A percentile compares a stretch with the other conserved stretches of the same genome.
Evolutionary conservation across 1,140 invertebrate genomes (phyloP).

Genomic region (Caenorhabditis briggsae): DNA sequence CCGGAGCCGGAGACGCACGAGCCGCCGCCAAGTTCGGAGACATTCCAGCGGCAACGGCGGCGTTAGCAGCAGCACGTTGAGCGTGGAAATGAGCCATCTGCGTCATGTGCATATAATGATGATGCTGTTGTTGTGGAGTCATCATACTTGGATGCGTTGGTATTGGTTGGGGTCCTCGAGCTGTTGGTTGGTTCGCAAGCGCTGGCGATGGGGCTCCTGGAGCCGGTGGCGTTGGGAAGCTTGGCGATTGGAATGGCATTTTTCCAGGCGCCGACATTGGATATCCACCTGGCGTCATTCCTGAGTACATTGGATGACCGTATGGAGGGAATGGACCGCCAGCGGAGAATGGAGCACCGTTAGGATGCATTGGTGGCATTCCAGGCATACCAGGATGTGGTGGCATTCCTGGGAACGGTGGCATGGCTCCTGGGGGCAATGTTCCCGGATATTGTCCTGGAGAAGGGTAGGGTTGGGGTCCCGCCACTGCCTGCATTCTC

Average conservation of each 20-base stretch:
- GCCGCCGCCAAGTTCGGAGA: conserved; percentile 15
- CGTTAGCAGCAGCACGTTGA: background rate
- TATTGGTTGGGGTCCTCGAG: conserved; percentile 13
- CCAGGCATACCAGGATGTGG: conserved; percentile 16
- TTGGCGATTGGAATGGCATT: conserved; percentile 26
- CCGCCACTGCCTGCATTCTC: conserved; percentile 20
- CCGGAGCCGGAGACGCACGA: background rate
- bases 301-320: conserved; percentile 17
- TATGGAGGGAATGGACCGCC: conserved; percentile 8
- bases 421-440: background rate
- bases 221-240: background rate
- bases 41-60: background rate
- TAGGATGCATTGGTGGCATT: background rate
- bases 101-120: conserved; percentile 3
- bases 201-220: background rate
- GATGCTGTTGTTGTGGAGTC: conserved; percentile 30
- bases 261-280: conserved; percentile 37
- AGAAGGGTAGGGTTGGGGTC: background rate
- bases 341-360: conserved; percentile 32
- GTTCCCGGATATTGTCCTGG: conserved; percentile 26
- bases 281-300: conserved; percentile 30
- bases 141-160: conserved; percentile 30
- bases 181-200: background rate
- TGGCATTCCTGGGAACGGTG: background rate
- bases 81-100: conserved; percentile 21